A percentile compares a stretch with the other conserved stretches of the same genome.
Evolutionary conservation across 2,113 vertebrate genomes (phyloP).

Genomic region (Phyllostomus hastatus): DNA sequence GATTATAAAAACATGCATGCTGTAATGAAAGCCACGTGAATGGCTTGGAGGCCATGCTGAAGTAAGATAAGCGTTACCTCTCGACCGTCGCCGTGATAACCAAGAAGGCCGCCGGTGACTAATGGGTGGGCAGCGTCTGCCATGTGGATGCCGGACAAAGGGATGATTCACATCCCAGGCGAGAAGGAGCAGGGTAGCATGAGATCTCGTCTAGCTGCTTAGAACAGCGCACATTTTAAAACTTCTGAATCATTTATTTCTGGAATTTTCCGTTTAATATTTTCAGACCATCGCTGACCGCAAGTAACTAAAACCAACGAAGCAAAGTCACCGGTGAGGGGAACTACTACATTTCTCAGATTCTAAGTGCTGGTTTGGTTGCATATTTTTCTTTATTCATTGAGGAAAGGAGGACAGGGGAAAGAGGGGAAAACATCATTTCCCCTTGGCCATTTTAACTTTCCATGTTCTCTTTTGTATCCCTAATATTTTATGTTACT

Average conservation of each 20-base stretch:
- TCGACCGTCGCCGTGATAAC: too few species aligned
- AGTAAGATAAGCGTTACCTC: too few species aligned
- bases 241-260: neutral
- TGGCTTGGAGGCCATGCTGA: neutral
- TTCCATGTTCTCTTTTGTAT: neutral
- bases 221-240: neutral
- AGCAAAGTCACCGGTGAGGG: neutral
- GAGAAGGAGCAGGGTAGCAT: neutral
- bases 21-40: neutral
- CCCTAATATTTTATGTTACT: neutral
- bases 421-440: neutral
- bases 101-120: neutral
- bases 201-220: neutral
- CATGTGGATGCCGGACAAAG: neutral
- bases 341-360: neutral
- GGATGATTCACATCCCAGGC: neutral
- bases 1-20: neutral
- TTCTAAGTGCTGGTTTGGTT: neutral
- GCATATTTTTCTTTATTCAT: neutral
- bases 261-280: neutral
- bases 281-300: neutral
- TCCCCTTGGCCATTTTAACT: neutral
- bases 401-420: neutral
- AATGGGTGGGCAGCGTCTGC: neutral
- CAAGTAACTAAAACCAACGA: neutral